Percentiles rank a stretch among this genome's conserved stretches.
phyloP scores from a whole-genome alignment of 2,113 vertebrate genomes.

The Pollachius pollachius region DNA sequence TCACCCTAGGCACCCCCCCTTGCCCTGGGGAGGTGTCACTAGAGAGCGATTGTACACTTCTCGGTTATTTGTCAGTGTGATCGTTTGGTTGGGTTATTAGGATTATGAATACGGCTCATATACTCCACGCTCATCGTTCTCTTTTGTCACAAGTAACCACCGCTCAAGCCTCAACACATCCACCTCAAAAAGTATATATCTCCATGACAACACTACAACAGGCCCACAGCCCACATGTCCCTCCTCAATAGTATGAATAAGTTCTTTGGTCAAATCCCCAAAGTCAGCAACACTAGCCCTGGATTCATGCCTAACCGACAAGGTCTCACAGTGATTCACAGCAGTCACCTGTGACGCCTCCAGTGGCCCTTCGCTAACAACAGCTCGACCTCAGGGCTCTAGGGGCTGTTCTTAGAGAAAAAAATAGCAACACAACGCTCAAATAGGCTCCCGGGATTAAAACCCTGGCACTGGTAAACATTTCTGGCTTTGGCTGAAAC shows the following conservation, averaged over 20 bases:
- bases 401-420: not conserved
- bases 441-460: not conserved
- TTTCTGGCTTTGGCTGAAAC: not conserved
- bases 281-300: not conserved
- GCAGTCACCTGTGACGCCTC: not conserved
- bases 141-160: not conserved
- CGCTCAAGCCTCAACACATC: not conserved
- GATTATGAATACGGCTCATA: not conserved
- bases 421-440: not conserved
- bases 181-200: not conserved
- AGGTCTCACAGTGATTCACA: not conserved
- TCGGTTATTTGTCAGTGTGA: not conserved
- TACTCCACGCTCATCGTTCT: not conserved
- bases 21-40: slow-evolving; percentile 55
- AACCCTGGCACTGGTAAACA: not conserved
- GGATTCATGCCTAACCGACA: not conserved
- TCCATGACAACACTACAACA: not conserved
- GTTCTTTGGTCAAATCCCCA: not conserved
- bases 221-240: not conserved
- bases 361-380: not conserved
- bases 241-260: not conserved
- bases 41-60: slow-evolving; percentile 37
- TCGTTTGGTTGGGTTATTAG: not conserved
- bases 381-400: not conserved
- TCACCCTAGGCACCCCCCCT: slow-evolving; percentile 50